Conservation (phyloP, 2,888 invertebrate species). For the Euplexia lucipara region DNA sequence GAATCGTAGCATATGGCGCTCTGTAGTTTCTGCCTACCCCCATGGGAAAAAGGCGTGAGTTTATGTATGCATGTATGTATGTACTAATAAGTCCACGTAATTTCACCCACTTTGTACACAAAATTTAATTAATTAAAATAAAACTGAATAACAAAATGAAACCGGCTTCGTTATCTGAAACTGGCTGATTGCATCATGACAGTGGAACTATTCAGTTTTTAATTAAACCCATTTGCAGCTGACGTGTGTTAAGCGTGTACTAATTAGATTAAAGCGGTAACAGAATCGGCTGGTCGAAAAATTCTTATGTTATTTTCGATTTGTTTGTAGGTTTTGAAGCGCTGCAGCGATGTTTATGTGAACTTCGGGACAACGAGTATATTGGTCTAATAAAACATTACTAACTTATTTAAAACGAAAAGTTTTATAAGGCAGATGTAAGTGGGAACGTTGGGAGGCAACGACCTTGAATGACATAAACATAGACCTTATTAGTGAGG, state of each 20-base stretch:
- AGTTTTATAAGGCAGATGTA: no score
- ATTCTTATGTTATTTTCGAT: slow-evolving; percentile 73
- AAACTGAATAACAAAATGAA: slow-evolving; percentile 59
- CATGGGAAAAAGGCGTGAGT: no score
- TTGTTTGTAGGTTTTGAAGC: slow-evolving; percentile 39
- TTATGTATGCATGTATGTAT: no score
- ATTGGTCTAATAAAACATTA: no score
- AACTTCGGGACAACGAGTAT: no score
- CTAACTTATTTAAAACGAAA: no score
- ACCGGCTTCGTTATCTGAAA: slow-evolving; percentile 54
- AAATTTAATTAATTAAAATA: slow-evolving; percentile 55
- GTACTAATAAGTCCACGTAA: slow-evolving; percentile 24
- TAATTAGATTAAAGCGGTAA: slow-evolving; percentile 81
- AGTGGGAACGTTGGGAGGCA: no score
- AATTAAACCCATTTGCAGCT: slow-evolving; percentile 79
- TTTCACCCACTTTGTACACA: slow-evolving; percentile 12
- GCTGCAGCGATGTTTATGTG: slow-evolving; percentile 49
- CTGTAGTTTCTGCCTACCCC: no score
- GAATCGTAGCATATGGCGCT: no score
- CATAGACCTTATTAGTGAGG: no score
- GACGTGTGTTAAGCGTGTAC: slow-evolving; percentile 77
- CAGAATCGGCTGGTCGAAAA: slow-evolving; percentile 67
- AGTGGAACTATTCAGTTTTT: slow-evolving; percentile 82
- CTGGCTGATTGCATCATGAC: slow-evolving; percentile 60
- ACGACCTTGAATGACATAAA: no score